These are phyloP conservation scores for Gorsachius goisagi DNA, from an alignment of 2,113 vertebrate genomes.

Conservation along the genomic window DNA sequence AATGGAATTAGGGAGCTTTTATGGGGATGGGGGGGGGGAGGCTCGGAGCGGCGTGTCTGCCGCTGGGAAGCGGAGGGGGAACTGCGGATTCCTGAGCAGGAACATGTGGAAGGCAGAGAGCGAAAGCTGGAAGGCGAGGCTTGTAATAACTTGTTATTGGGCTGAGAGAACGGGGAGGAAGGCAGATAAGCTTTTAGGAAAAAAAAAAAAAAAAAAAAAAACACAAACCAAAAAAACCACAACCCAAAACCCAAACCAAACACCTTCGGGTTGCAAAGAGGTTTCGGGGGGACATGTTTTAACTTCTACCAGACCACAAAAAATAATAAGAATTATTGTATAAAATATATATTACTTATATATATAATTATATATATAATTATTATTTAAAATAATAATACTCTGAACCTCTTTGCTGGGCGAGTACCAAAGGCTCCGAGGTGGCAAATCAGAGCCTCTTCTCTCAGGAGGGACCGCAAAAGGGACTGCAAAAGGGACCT, in stretches of 20 bases:
- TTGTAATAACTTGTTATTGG: background rate
- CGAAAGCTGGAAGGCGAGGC: background rate
- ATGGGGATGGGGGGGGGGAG: background rate
- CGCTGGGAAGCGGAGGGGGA: background rate
- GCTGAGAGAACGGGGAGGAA: background rate
- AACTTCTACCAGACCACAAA: background rate
- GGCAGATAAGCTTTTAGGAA: background rate
- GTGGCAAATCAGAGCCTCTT: background rate
- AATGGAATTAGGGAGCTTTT: background rate
- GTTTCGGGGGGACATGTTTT: background rate
- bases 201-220: background rate
- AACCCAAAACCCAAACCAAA: background rate
- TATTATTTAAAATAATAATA: too few relatives aligned
- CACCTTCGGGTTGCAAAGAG: background rate
- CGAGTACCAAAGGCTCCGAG: background rate
- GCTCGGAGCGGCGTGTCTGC: background rate
- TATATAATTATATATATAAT: too few relatives aligned
- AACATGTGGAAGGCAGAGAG: background rate
- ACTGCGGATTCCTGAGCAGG: background rate
- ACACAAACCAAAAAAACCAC: too few relatives aligned
- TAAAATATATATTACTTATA: too few relatives aligned
- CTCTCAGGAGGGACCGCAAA: background rate
- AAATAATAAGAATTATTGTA: too few relatives aligned
- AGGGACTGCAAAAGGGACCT: background rate
- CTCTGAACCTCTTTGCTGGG: background rate